phyloP scores from a whole-genome alignment of 2,888 invertebrate genomes.

The Tetragonisca angustula region DNA sequence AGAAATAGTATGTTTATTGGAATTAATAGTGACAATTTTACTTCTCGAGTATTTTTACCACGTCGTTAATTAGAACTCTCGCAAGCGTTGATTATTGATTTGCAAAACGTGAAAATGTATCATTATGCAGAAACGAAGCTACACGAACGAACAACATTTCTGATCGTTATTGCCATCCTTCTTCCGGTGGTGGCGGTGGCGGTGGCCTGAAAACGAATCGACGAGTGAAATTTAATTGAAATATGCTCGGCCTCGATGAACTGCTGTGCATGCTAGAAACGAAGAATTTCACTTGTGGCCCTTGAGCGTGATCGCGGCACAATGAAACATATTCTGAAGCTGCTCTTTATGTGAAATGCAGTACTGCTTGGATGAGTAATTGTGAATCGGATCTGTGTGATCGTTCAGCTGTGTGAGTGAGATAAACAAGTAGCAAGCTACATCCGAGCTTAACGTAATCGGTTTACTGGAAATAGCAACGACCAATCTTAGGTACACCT shows the following conservation, averaged over 20 bases:
- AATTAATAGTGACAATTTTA: not conserved
- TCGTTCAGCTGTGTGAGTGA: not conserved
- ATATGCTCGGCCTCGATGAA: not conserved
- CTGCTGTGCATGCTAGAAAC: not conserved
- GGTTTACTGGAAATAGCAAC: not conserved
- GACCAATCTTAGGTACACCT: not conserved
- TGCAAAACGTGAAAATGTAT: not conserved
- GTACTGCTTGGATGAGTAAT: not conserved
- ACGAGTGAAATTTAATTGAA: not conserved
- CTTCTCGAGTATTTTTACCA: not conserved
- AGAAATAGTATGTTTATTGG: not conserved
- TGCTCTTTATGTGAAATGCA: not conserved
- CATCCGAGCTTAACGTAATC: not conserved
- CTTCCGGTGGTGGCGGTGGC: constrained; percentile 16
- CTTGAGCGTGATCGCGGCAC: not conserved
- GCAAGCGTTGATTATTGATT: not conserved
- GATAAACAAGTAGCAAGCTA: constrained; percentile 2
- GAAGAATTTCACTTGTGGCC: not conserved
- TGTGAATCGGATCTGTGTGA: not conserved
- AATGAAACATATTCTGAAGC: not conserved
- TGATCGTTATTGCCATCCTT: constrained; percentile 3
- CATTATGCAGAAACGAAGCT: not conserved
- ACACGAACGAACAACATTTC: not conserved
- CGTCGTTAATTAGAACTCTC: not conserved
- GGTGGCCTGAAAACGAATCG: constrained; percentile 21